Evolutionary conservation across 1,140 invertebrate genomes (phyloP).

Genomic region (Caenorhabditis remanei): DNA sequence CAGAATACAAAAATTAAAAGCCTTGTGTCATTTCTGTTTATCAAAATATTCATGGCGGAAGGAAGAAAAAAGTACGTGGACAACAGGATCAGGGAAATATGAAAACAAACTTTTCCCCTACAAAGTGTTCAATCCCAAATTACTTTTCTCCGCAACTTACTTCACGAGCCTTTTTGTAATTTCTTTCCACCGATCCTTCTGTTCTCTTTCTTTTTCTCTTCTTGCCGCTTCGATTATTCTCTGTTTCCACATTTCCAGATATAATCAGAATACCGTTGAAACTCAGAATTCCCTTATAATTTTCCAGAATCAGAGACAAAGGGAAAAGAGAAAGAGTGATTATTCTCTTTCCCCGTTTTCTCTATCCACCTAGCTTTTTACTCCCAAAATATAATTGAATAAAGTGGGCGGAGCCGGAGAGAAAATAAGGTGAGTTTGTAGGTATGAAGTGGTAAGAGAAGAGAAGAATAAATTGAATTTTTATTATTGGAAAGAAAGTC

Average conservation of each 20-base stretch:
- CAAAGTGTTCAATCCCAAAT: too few species aligned
- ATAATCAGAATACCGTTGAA: not conserved
- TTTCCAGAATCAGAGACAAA: not conserved
- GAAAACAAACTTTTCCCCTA: too few species aligned
- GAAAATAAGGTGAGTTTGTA: slow-evolving; percentile 21
- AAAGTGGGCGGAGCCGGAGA: slow-evolving; percentile 8
- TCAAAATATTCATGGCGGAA: too few species aligned
- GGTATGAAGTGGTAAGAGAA: not conserved
- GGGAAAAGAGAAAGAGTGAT: not conserved
- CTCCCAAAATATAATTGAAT: slow-evolving; percentile 43
- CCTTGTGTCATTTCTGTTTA: too few species aligned
- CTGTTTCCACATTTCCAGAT: slow-evolving; percentile 40
- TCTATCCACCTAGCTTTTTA: not conserved
- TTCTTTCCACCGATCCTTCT: slow-evolving; percentile 37
- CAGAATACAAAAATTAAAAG: too few species aligned
- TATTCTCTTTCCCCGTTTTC: not conserved
- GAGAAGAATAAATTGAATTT: not conserved
- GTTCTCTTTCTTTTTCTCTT: slow-evolving; percentile 42
- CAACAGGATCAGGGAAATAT: too few species aligned
- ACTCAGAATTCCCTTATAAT: not conserved
- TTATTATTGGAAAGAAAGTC: not conserved
- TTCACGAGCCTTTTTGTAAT: slow-evolving; percentile 25
- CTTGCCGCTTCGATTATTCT: slow-evolving; percentile 39
- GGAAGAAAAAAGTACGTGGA: too few species aligned
- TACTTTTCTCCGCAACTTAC: not conserved